Evolutionary conservation across 2,888 invertebrate genomes (phyloP), one percentile per base, ranked within the genome.

Genomic region (Eilema sororculum): DNA sequence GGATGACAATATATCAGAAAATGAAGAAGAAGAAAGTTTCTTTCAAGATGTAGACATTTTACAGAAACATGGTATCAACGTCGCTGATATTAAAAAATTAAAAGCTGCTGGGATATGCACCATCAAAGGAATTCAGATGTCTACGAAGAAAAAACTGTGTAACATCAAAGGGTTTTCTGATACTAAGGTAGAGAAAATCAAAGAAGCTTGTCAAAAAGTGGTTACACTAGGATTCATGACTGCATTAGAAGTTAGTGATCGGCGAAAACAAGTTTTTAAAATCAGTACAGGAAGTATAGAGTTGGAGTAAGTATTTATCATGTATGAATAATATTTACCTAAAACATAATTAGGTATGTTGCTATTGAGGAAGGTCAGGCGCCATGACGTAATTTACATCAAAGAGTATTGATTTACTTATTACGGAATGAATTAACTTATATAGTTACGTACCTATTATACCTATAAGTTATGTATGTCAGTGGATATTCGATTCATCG

Each of bases 51-150:
- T 98, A 68, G 97, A 97, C 87, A 90, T 97, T 68, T 86, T 96
- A 78, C 92, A 96, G 82, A 96, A 96, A 80, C 95, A 96, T 83
- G 96, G 96, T n/a, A 95, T 96, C 69, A 96, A 97, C 90, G 96
- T 96, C 62, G 97, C 97, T 5, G 98, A 98, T 86, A 97, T 98
- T 37, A 97, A 97, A 91, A 97, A 97, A 89, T 89, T 98, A 78
- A 97, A 98, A 90, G 95, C 96, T 20, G 96, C 96, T 63, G 98
- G 98, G 77, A 97, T 98, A 83, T 98, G 97, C 84, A 98, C 98
- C 0, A 96, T 98, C 64, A 97, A 97, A 94, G 98, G 98, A 0
- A 95, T 98, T 69, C 97, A 97, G 87, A 98, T 98, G 98, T 96
- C 96, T 2, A 97, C 97, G 16, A 96, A 96, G 84, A 97, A 97